Evolutionary conservation across 1,140 invertebrate genomes (phyloP), one percentile per base, ranked within the genome.

Genomic region (Papilio dardanus): DNA sequence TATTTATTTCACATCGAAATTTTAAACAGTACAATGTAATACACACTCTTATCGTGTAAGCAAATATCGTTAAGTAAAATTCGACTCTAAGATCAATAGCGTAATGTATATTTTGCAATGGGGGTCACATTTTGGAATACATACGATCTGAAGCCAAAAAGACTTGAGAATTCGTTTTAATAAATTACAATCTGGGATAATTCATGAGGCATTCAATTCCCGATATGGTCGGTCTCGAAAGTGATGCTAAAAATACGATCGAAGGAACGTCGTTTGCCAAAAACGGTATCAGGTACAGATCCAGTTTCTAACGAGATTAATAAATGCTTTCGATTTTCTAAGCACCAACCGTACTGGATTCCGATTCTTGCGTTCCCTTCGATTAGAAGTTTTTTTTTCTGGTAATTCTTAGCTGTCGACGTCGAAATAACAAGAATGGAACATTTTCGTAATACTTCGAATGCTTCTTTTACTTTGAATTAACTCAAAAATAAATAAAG

Each of bases 191-290:
- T 85, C 77, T 46, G 77, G 84, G 81, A 90, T 92, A 92, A 92
- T 90, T 89, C 90, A 92, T 92, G 88, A 89, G 85, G 76, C 84
- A 91, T 92, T 92, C 83, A 85, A 82, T 86, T 81, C 90, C 88
- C 73, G 83, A 89, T 86, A 91, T 82, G 88, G 88, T 42, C n/a
- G 30, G 71, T 71, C 76, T 85, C 81, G 88, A 88, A 88, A 89
- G 88, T 89, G 88, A 91, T 89, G 84, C 85, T 85, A 83, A 88
- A 89, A 88, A 86, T 84, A 85, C 82, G 68, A 77, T 74, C 77
- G 58, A 69, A 67, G 30, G 16, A 14, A 75, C 35, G 21, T 21
- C 19, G 50, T 42, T 31, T 35, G 67, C 83, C 83, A 82, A 87
- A 88, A 88, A 84, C 71, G 88, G 85, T 76, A 69, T 67, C 77